Percentiles rank a stretch among this genome's conserved stretches.
These are phyloP conservation scores for Struthidea cinerea DNA, from an alignment of 2,113 vertebrate species.

Conservation along the genomic window DNA sequence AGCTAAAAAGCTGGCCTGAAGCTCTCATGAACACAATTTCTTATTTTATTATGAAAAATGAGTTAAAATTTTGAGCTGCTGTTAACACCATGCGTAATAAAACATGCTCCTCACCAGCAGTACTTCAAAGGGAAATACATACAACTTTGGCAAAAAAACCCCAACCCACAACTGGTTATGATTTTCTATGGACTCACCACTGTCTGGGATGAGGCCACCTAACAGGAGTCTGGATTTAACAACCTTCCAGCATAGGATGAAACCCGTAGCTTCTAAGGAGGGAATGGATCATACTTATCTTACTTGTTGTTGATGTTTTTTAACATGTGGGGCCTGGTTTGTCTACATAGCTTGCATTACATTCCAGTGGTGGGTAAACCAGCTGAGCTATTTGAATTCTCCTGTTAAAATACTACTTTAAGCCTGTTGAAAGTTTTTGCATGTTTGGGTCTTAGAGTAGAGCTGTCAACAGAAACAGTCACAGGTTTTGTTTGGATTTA, in stretches of 20 bases:
- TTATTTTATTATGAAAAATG: neutral
- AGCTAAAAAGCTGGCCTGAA: neutral
- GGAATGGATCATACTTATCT: neutral
- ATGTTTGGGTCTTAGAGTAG: neutral
- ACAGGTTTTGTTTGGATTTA: neutral
- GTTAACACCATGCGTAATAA: neutral
- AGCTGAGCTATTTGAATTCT: neutral
- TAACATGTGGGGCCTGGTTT: neutral
- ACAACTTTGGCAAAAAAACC: neutral
- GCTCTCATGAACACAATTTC: neutral
- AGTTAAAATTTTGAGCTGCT: neutral
- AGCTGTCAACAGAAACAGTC: neutral
- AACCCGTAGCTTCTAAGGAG: neutral
- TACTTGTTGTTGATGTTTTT: neutral
- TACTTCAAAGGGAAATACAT: neutral
- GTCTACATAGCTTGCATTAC: neutral
- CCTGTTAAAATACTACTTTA: neutral
- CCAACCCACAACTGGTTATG: neutral
- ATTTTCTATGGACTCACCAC: neutral
- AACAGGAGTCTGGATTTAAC: neutral
- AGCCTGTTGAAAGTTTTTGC: neutral
- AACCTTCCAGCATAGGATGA: neutral
- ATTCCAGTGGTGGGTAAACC: neutral
- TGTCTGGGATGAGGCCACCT: constrained; percentile 27
- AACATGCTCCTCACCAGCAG: neutral